Base-by-base conservation (phyloP, 2,113 vertebrate genomes). In the Cryptomyrus ogoouensis region DNA sequence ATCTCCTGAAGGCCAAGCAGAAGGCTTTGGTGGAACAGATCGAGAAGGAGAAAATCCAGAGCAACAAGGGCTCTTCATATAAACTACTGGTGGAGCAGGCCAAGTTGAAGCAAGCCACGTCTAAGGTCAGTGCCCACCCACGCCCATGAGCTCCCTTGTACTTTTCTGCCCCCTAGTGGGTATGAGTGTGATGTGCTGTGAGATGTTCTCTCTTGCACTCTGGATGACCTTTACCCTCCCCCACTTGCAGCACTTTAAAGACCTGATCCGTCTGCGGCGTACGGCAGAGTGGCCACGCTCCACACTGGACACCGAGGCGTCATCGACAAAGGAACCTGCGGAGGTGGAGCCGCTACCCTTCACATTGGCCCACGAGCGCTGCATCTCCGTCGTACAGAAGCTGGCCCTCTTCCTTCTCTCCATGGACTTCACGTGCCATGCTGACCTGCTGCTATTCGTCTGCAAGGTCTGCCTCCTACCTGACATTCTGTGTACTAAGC, bases 41-140 rank as follows among this genome's bases (percentile, higher is more conserved):
- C 90, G 98, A 99, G 96, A 99, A 99, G 96, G 98, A 99, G 96
- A 99, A 99, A 96, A 98, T 98, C 94, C 98, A 99, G 93, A 99
- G 98, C 96, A 99, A 98, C 96, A 99, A 99, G 95, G 98, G 98
- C 94, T 99, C 98, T 91, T 99, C 98, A 91, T 99, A 99, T 95
- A 99, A 99, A 94, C 97, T 99, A 93, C 96, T 99, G 94, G 98
- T 99, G 94, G 98, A 99, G 92, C 98, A 99, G 95, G 98, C 98
- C 96, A 99, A 99, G 95, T 97, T 99, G 93, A 99, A 99, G 93
- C 98, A 99, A 95, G 98, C 98, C 92, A 99, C 98, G 83, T 99
- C 98, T 92, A 99, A 99, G 98, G 98, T 99, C 95, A 95, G 95
- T 89, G 46, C 12, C 2, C 44, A 35, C 5, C 56, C 17, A 21